A percentile compares a stretch with the other conserved stretches of the same genome.
Evolutionary conservation across 2,113 vertebrate genomes (phyloP).

Genomic region (Ciconia boyciana): DNA sequence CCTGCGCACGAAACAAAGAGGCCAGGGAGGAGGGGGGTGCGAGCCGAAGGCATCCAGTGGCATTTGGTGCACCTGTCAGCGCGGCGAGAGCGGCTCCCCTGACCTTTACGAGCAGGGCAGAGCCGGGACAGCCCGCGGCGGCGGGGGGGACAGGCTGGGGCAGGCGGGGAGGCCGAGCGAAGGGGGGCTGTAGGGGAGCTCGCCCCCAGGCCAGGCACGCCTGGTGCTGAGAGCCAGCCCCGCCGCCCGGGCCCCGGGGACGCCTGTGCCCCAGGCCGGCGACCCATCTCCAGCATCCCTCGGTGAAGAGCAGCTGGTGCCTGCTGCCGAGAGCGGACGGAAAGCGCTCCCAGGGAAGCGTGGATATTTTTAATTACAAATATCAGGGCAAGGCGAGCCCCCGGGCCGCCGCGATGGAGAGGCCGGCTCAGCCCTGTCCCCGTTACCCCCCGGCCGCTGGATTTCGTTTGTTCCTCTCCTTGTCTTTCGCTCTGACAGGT

Average conservation of each 20-base stretch:
- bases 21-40: neutral
- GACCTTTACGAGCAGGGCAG: neutral
- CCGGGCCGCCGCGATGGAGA: too few species aligned
- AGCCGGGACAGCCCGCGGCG: neutral
- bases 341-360: neutral
- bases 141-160: neutral
- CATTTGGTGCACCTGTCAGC: conserved; percentile 40
- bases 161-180: neutral
- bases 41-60: neutral
- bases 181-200: neutral
- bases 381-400: neutral
- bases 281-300: neutral
- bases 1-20: neutral
- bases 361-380: neutral
- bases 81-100: neutral
- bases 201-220: neutral
- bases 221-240: neutral
- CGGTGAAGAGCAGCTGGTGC: neutral
- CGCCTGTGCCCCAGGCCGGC: neutral
- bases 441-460: too few species aligned
- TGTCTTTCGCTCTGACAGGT: neutral
- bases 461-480: neutral
- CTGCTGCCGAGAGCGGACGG: neutral
- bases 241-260: too few species aligned
- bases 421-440: neutral